phyloP scores from a whole-genome alignment of 2,888 invertebrate species.

The Eupithecia dodoneata region DNA sequence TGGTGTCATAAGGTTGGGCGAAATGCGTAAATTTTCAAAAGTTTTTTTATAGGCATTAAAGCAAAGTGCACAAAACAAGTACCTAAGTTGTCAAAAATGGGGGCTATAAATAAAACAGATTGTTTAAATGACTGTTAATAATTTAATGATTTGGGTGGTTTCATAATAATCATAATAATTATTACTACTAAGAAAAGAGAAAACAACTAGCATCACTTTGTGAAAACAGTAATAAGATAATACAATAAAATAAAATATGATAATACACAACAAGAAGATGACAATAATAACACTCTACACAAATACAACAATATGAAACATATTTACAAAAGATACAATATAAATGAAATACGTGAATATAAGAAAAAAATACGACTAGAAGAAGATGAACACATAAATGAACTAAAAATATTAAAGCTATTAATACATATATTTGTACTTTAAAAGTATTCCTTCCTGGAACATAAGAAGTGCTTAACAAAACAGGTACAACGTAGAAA shows the following conservation, averaged over 20 bases:
- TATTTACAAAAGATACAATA: conserved; percentile 57
- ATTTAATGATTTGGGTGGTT: conserved; percentile 64
- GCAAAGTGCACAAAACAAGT: background rate
- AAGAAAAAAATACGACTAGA: conserved; percentile 56
- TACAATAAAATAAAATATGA: conserved; percentile 46
- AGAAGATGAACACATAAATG: conserved; percentile 60
- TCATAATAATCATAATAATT: conserved; percentile 56
- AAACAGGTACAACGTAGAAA: conserved; percentile 70
- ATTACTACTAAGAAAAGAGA: conserved; percentile 43
- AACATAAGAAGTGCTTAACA: conserved; percentile 45
- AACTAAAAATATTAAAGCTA: conserved; percentile 69
- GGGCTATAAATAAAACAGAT: conserved; percentile 24
- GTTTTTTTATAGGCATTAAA: background rate
- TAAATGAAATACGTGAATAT: background rate
- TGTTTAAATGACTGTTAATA: conserved; percentile 44
- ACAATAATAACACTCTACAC: conserved; percentile 74
- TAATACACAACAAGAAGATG: conserved; percentile 62
- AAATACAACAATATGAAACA: conserved; percentile 71
- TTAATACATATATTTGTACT: conserved; percentile 67
- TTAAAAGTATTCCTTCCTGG: conserved; percentile 45
- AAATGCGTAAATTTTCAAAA: background rate
- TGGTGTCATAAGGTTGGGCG: background rate
- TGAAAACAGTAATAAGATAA: conserved; percentile 42
- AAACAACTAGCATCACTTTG: conserved; percentile 41
- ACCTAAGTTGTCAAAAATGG: background rate